Evolutionary conservation across 2,113 vertebrate species (phyloP), one percentile per base, ranked within the genome.

Genomic region (Megaceryle maxima): DNA sequence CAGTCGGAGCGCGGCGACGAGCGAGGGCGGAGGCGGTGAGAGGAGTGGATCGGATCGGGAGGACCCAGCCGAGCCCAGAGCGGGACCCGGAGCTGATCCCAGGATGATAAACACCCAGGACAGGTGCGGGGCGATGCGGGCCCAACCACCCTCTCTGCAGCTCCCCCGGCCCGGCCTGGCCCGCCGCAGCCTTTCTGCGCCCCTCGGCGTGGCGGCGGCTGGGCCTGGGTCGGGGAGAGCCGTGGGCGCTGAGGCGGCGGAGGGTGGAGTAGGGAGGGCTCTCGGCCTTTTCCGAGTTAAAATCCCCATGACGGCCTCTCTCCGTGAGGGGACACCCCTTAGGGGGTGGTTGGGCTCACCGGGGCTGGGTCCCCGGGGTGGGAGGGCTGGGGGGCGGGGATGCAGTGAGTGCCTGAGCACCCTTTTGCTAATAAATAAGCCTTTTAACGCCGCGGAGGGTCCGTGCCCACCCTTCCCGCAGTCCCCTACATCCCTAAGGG

Each of bases 71-170:
- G 43, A 16, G 93, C 33, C 59, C n/a, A 22, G n/a, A 35, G 22
- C n/a, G 59, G 59, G 92, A 87, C 90, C 88, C 76, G 43, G 82
- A 93, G 96, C 92, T 57, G 89, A 95, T 87, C 96, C 78, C 70
- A 96, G 96, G 94, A 96, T 96, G 98, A 97, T 97, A 97, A 96
- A 97, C 97, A 95, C 95, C 77, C 91, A 93, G 91, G 94, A 95
- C 91, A 93, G 94, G 94, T 95, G 84, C 31, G 88, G 53, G 18
- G 31, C 10, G 46, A 13, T 5, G 16, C 31, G 22, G 29, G 26
- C 59, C 2, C 7, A 21, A 5, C 83, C 60, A 74, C 67, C 69
- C 13, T 21, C n/a, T 68, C 18, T 26, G 37, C 35, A 37, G 10
- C 37, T 37, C 13, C 69, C 29, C 6, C 26, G 25, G n/a, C 17